Base-by-base conservation (phyloP, 2,797 vertebrate genomes). In the Enteromius unitaeniatus region DNA sequence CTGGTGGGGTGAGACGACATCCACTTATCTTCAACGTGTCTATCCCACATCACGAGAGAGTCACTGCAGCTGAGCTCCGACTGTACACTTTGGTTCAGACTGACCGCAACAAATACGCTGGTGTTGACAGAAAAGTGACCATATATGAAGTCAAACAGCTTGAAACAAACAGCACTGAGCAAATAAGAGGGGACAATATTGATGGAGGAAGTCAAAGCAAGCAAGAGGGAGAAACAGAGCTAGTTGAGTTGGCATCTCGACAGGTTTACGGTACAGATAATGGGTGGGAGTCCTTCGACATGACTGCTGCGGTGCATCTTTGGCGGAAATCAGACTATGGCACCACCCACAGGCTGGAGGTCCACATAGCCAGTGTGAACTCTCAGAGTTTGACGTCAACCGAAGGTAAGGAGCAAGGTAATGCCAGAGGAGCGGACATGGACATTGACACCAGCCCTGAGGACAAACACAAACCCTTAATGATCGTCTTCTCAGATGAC, bases 401-500 rank as follows among this genome's bases (percentile, higher is more conserved):
- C 34, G 91, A 89, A 1, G 1, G 89, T 55, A 85, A 88, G 49
- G 75, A 87, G 88, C 78, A 45, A 3, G 0, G 92, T 55, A 65
- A 58, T 2, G 51, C 62, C 11, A 73, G 85, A 34, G 89, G 91
- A 31, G 96, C 95, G 10, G 93, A 96, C 42, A 94, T 97, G 84
- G 96, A 97, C 72, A 97, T 98, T 2, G 97, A 98, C 89, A 95
- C 94, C 47, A 96, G 93, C 60, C 91, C 92, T 0, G 95, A 96
- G 85, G 96, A 97, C 74, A 99, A 96, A 87, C 97, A 99, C 15
- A 95, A 95, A 87, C 98, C 98, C 49, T 92, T 99, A 83, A 87
- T 99, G 42, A 96, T 99, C 0, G 96, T 99, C 86, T 99, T 98
- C 93, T 99, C 98, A 0, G 96, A 99, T 17, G 98, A 99, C 90